These are phyloP conservation scores for Hippoglossus hippoglossus DNA, from an alignment of 2,797 vertebrate species.

Conservation along the genomic window DNA sequence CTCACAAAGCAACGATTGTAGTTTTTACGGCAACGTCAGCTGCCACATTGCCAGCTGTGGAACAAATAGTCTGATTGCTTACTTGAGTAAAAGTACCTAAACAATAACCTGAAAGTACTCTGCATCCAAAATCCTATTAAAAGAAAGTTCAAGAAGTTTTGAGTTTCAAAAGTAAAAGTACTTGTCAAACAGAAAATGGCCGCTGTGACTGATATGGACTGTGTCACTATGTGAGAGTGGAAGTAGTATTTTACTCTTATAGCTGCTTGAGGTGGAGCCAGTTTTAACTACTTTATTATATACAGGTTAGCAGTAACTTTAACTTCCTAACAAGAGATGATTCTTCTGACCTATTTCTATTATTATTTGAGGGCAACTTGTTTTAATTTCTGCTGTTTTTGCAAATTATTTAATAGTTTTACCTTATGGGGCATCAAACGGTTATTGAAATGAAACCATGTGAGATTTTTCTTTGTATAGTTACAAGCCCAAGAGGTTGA, in stretches of 20 bases:
- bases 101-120: too few relatives aligned
- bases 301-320: background rate
- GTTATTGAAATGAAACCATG: background rate
- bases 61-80: background rate
- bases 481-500: background rate
- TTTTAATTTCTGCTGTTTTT: too few relatives aligned
- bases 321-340: background rate
- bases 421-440: background rate
- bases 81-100: background rate
- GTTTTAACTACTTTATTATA: background rate
- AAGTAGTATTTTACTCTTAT: background rate
- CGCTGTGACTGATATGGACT: background rate
- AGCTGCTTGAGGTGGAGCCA: too few relatives aligned
- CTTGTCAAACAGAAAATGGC: too few relatives aligned
- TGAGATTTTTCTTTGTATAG: background rate
- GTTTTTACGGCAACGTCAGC: background rate
- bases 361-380: too few relatives aligned
- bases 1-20: conserved; percentile 25
- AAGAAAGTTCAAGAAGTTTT: background rate
- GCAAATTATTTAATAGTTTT: too few relatives aligned
- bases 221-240: background rate
- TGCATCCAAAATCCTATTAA: too few relatives aligned
- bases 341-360: too few relatives aligned
- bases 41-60: too few relatives aligned
- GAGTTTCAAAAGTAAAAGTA: background rate